Percentiles rank a stretch among this genome's conserved stretches.
These are phyloP conservation scores for Aromia moschata DNA, from an alignment of 2,888 invertebrate genomes.

Conservation along the genomic window DNA sequence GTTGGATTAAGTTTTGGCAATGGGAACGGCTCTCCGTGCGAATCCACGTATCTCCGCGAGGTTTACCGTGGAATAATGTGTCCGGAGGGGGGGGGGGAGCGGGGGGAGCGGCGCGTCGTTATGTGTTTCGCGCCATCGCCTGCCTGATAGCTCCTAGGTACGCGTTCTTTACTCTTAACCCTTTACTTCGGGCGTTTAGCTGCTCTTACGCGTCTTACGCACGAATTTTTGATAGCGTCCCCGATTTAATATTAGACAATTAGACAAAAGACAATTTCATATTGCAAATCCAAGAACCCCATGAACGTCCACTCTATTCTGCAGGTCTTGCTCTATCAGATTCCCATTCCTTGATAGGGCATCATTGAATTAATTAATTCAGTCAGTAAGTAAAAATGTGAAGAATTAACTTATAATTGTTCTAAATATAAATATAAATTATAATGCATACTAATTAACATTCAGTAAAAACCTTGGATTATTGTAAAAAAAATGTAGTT, in stretches of 20 bases:
- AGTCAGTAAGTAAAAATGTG: no score
- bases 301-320: no score
- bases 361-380: no score
- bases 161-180: conserved; percentile 18
- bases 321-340: no score
- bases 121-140: conserved; percentile 21
- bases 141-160: background rate
- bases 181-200: background rate
- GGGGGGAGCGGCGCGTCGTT: conserved; percentile 7
- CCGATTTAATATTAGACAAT: background rate
- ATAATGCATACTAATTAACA: no score
- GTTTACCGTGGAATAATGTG: conserved; percentile 34
- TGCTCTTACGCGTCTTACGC: conserved; percentile 9
- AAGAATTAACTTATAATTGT: no score
- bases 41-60: conserved; percentile 33
- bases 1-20: conserved; percentile 45
- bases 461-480: no score
- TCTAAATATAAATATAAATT: no score
- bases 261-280: no score
- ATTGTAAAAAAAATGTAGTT: no score
- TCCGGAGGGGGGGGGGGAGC: conserved; percentile 14
- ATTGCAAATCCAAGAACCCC: no score
- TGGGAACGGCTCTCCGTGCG: conserved; percentile 28
- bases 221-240: conserved; percentile 11
- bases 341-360: no score